These are phyloP conservation scores for Drosophila aldrichi DNA, from an alignment of 2,888 invertebrate genomes.

Conservation along the genomic window DNA sequence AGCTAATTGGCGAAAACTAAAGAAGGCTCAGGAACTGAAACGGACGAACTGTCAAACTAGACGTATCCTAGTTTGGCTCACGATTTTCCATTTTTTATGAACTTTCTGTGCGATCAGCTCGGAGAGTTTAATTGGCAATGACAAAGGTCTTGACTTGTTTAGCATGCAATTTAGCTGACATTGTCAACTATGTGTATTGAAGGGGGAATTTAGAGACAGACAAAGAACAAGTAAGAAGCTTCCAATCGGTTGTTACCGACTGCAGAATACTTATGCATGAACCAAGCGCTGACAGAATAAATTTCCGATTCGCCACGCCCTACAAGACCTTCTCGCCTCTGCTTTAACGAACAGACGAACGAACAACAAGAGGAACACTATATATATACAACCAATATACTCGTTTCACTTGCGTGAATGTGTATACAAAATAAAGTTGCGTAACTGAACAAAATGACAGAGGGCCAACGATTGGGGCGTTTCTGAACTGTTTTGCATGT, in stretches of 20 bases:
- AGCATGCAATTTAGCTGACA: conserved; percentile 43
- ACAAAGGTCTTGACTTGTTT: conserved; percentile 70
- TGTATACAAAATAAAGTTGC: conserved; percentile 6
- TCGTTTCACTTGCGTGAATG: no score
- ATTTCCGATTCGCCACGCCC: no score
- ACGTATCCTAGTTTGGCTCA: background rate
- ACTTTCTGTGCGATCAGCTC: conserved; percentile 10
- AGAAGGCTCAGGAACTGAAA: conserved; percentile 55
- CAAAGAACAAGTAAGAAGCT: background rate
- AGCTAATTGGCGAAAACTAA: conserved; percentile 57
- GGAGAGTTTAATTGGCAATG: conserved; percentile 69
- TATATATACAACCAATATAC: no score
- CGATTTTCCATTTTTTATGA: background rate
- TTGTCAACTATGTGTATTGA: conserved; percentile 6
- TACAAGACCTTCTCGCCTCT: no score
- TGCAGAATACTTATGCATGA: no score
- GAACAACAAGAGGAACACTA: no score
- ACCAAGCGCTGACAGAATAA: no score
- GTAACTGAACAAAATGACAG: conserved; percentile 51
- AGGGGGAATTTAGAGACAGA: background rate
- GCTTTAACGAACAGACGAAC: no score
- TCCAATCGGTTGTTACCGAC: no score
- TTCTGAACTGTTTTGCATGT: conserved; percentile 45
- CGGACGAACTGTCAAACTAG: conserved; percentile 64
- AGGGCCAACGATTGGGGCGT: conserved; percentile 38